These are phyloP conservation scores for Microlaimidae sp. DNA, from an alignment of 2,888 invertebrate genomes.

Conservation along the genomic window DNA sequence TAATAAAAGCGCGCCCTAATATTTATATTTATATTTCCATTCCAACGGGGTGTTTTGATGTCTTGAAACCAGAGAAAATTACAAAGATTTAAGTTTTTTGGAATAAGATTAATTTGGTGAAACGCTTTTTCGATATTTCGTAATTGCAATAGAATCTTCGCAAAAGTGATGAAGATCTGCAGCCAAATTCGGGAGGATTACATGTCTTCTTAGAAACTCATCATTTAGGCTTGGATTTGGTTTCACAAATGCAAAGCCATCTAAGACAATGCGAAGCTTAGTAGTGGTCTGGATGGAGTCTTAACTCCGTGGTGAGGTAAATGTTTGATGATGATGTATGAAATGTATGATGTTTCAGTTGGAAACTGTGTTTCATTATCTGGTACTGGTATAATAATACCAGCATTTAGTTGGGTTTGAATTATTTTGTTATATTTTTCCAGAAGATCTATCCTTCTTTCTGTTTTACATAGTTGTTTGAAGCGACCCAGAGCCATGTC, in stretches of 20 bases:
- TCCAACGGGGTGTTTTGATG: constrained; percentile 14
- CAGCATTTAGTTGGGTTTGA: not conserved
- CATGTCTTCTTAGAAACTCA: constrained; percentile 27
- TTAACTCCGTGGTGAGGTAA: constrained; percentile 28
- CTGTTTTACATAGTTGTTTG: not conserved
- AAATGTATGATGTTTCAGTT: not conserved
- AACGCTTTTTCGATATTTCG: constrained; percentile 37
- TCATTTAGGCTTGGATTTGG: constrained; percentile 31
- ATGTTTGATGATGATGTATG: too few relatives aligned
- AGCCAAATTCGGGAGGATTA: constrained; percentile 31
- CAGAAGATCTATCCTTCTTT: too few relatives aligned
- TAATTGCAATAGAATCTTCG: constrained; percentile 24
- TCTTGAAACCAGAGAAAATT: constrained; percentile 32
- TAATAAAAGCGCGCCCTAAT: too few relatives aligned
- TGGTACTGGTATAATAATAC: not conserved
- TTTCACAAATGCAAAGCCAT: constrained; percentile 22
- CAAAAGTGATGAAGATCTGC: constrained; percentile 28
- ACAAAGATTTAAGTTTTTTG: constrained; percentile 22
- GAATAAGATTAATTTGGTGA: constrained; percentile 23
- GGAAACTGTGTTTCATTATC: not conserved
- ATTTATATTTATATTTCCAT: constrained; percentile 14
- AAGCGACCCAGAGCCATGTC: not conserved
- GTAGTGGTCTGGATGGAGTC: constrained; percentile 21
- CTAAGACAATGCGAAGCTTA: constrained; percentile 30
- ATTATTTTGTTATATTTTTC: not conserved